Evolutionary conservation across 1,140 invertebrate genomes (phyloP).

Genomic region (Nasonia giraulti): DNA sequence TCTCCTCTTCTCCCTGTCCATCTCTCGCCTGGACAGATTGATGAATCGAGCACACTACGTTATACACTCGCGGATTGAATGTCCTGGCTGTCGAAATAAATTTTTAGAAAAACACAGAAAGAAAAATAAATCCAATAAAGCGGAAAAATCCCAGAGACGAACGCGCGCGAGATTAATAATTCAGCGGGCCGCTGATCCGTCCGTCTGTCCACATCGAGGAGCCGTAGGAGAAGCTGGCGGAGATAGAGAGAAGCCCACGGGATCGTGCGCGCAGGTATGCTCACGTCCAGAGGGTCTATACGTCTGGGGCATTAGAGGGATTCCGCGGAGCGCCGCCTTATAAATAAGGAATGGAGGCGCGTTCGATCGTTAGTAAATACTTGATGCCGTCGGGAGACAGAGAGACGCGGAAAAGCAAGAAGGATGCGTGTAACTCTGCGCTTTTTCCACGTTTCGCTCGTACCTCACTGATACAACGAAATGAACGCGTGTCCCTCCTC

Average conservation of each 20-base stretch:
- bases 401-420: constrained; percentile 49
- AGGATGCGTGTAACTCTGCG: background rate
- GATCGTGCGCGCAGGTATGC: background rate
- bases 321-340: constrained; percentile 16
- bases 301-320: constrained; percentile 17
- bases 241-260: background rate
- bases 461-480: background rate
- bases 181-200: background rate
- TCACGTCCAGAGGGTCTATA: background rate
- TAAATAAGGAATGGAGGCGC: constrained; percentile 53
- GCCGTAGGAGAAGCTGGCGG: background rate
- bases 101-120: no score
- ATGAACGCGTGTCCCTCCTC: background rate
- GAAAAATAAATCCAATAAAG: no score
- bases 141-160: background rate
- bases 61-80: no score
- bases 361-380: constrained; percentile 59
- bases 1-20: no score
- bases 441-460: background rate
- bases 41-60: no score
- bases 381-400: constrained; percentile 49
- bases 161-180: constrained; percentile 24
- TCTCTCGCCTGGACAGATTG: no score
- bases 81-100: no score
- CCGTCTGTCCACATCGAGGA: background rate